A percentile compares a stretch with the other conserved stretches of the same genome.
Conservation (phyloP, 1,140 invertebrate species). For the Laupala kohalensis region DNA sequence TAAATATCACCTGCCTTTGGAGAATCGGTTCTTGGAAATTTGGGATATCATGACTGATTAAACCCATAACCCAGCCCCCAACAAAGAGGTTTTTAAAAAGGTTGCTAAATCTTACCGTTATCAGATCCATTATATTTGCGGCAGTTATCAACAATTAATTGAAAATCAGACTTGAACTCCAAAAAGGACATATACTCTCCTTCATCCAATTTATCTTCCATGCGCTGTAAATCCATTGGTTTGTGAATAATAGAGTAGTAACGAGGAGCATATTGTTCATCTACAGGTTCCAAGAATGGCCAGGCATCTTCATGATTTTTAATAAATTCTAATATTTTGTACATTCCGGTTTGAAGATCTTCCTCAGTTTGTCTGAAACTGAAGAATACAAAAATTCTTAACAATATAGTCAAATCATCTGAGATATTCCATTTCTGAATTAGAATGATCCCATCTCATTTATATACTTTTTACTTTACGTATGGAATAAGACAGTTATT, state of each 20-base stretch:
- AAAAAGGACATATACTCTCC: slow-evolving; percentile 63
- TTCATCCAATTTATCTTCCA: slow-evolving; percentile 74
- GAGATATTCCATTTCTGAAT: too few species aligned
- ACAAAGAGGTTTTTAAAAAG: too few species aligned
- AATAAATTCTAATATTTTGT: slow-evolving; percentile 71
- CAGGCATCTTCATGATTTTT: slow-evolving; percentile 80
- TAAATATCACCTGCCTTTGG: too few species aligned
- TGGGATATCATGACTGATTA: too few species aligned
- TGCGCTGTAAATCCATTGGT: slow-evolving; percentile 77
- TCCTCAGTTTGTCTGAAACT: slow-evolving; percentile 67
- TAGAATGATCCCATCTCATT: too few species aligned
- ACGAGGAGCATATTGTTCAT: slow-evolving; percentile 80
- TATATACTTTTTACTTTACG: too few species aligned
- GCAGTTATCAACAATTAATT: slow-evolving; percentile 83
- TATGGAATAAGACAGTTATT: too few species aligned
- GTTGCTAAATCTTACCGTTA: slow-evolving; percentile 79
- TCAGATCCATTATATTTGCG: slow-evolving; percentile 79
- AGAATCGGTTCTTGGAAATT: too few species aligned
- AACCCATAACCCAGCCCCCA: too few species aligned
- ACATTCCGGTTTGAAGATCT: slow-evolving; percentile 73
- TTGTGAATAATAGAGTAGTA: slow-evolving; percentile 36
- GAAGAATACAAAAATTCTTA: slow-evolving; percentile 21
- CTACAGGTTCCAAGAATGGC: slow-evolving; percentile 82
- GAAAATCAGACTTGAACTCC: slow-evolving; percentile 77
- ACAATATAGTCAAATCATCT: too few species aligned